phyloP scores from a whole-genome alignment of 2,113 vertebrate species.

The Sebastes schlegelii region DNA sequence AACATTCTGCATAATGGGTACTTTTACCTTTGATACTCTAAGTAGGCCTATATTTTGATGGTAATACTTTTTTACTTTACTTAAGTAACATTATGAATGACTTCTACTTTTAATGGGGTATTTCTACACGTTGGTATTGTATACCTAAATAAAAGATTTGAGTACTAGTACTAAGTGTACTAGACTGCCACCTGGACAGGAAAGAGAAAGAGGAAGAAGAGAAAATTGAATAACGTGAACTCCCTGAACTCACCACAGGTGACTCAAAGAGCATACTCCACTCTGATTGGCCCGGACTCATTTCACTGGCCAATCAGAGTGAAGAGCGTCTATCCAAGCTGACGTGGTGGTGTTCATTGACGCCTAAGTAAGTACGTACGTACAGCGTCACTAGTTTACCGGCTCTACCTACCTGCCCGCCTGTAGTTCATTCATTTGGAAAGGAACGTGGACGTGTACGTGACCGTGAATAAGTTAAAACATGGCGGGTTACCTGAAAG shows the following conservation, averaged over 20 bases:
- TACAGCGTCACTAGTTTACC: not conserved
- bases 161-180: not conserved
- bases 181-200: not conserved
- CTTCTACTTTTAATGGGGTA: not conserved
- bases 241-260: not conserved
- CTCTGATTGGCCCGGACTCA: not conserved
- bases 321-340: not conserved
- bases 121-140: not conserved
- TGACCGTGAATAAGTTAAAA: not conserved
- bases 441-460: too few species aligned
- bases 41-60: not conserved
- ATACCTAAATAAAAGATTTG: not conserved
- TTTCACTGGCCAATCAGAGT: constrained; percentile 22
- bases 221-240: not conserved
- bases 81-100: not conserved
- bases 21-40: not conserved
- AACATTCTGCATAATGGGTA: not conserved
- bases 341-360: constrained; percentile 39
- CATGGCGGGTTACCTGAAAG: constrained; percentile 82
- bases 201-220: not conserved
- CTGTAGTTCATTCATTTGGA: constrained; percentile 35
- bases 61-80: not conserved
- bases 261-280: too few species aligned
- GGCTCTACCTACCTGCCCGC: not conserved
- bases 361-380: not conserved